phyloP scores from a whole-genome alignment of 2,113 vertebrate genomes.

The Gopherus flavomarginatus region DNA sequence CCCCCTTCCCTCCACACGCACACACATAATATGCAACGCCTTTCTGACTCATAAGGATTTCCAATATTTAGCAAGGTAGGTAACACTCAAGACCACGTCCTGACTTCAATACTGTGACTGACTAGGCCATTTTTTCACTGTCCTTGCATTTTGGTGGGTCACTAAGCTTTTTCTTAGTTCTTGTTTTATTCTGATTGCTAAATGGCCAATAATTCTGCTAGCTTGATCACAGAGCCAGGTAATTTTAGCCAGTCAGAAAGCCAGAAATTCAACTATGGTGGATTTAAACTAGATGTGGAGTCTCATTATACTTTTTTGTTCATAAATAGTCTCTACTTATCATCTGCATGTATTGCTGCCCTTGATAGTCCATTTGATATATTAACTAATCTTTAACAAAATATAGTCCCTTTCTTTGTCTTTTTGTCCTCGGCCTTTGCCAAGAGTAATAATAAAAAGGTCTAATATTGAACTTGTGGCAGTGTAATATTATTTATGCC shows the following conservation, averaged over 20 bases:
- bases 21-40: slow-evolving; percentile 42
- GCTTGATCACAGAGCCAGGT: slow-evolving; percentile 23
- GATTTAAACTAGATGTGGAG: neutral
- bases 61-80: slow-evolving; percentile 60
- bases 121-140: slow-evolving; percentile 48
- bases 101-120: slow-evolving; percentile 68
- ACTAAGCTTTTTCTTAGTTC: slow-evolving; percentile 59
- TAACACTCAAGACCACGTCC: slow-evolving; percentile 45
- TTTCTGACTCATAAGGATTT: slow-evolving; percentile 57
- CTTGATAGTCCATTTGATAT: neutral
- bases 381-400: neutral
- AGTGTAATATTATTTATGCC: neutral
- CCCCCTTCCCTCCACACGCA: neutral
- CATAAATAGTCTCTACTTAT: neutral
- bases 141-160: slow-evolving; percentile 39
- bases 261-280: neutral
- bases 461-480: neutral
- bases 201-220: slow-evolving; percentile 56
- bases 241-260: slow-evolving; percentile 29
- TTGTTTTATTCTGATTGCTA: slow-evolving; percentile 67
- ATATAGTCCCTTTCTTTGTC: neutral
- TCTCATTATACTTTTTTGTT: neutral
- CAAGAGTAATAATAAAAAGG: neutral
- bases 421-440: neutral
- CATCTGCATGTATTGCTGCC: neutral